Conservation (phyloP, 2,113 vertebrate species). For the Tonatia bakeri region DNA sequence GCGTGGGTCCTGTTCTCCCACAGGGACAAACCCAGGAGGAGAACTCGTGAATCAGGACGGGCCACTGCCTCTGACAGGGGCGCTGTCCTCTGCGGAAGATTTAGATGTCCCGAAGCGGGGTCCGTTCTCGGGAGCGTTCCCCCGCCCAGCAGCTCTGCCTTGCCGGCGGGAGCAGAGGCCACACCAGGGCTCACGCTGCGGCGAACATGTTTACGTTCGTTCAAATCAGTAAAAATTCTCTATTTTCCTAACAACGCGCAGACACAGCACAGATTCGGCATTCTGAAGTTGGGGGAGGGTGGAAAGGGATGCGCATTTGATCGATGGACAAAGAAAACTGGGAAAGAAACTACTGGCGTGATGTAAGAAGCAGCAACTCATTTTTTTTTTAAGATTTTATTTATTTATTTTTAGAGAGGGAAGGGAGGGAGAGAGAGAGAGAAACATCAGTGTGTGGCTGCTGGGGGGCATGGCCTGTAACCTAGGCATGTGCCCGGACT, state of each 20-base stretch:
- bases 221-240: neutral
- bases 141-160: neutral
- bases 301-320: neutral
- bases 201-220: neutral
- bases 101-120: neutral
- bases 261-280: neutral
- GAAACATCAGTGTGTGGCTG: too few species aligned
- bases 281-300: neutral
- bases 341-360: neutral
- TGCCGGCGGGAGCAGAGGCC: neutral
- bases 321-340: neutral
- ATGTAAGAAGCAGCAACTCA: neutral
- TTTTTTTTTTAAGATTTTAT: too few species aligned
- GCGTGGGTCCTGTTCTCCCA: slow-evolving; percentile 41
- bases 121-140: neutral
- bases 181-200: neutral
- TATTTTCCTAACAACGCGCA: neutral
- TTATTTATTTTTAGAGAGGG: too few species aligned
- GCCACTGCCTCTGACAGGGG: slow-evolving; percentile 25
- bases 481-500: too few species aligned
- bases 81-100: neutral
- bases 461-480: too few species aligned
- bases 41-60: slow-evolving; percentile 40
- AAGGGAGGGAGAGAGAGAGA: too few species aligned
- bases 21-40: slow-evolving; percentile 29